These are phyloP conservation scores for Umimayanthus kanabou DNA, from an alignment of 92 coral and sea anemone species.

Conservation along the genomic window DNA sequence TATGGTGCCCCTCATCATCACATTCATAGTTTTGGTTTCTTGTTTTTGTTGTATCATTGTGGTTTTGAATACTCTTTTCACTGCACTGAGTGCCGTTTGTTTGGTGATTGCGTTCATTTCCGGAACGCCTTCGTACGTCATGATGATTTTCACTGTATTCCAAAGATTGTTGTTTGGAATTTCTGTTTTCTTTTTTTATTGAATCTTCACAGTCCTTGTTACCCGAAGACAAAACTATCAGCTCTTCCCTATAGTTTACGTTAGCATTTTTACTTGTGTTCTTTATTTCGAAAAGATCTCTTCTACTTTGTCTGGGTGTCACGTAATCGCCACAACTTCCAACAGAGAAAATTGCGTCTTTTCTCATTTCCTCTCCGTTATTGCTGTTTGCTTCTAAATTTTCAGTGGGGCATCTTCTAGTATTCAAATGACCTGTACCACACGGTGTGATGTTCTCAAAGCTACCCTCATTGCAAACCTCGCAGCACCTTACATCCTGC, in stretches of 20 bases:
- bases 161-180: neutral
- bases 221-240: neutral
- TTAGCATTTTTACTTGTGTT: neutral
- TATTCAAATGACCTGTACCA: neutral
- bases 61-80: neutral
- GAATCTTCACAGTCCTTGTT: neutral
- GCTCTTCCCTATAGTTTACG: neutral
- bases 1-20: neutral
- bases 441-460: no score
- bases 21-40: neutral
- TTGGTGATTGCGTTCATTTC: no score
- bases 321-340: neutral
- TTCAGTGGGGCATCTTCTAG: neutral
- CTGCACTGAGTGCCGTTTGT: neutral
- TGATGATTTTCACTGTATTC: neutral
- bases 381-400: neutral
- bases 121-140: neutral
- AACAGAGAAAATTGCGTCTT: neutral
- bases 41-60: neutral
- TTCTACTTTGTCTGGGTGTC: neutral
- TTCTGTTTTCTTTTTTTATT: neutral
- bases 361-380: neutral
- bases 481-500: no score
- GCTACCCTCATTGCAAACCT: no score
- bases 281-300: neutral